Evolutionary conservation across 2,888 invertebrate species (phyloP), one percentile per base, ranked within the genome.

Genomic region (Andrena hattorfiana): DNA sequence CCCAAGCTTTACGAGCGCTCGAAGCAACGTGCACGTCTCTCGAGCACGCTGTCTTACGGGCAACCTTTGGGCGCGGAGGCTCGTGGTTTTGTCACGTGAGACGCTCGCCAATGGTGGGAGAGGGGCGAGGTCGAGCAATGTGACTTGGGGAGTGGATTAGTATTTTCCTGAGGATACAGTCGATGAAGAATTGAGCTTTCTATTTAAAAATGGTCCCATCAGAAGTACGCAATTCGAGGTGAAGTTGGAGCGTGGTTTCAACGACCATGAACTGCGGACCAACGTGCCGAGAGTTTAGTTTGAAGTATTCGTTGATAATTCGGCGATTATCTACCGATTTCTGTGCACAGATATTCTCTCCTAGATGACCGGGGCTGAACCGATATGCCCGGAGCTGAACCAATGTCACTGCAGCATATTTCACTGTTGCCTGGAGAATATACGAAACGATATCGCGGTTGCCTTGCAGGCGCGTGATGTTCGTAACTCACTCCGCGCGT

Each of bases 21-120:
- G 16, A 20, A 71, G 35, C 60, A 16, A 48, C 48, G 2, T 13
- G 60, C 48, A 71, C 59, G 42, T 48, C 70, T 28, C 10, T 1
- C 23, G 13, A 42, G 20, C 8, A 8, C 59, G 26, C 48, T 13
- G 32, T 23, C 62, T 35, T 35, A 20, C 5, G 32, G 8, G 62
- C 30, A n/a, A n/a, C 30, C 30, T 32, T 30, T n/a, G 60, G 16
- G n/a, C 60, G n/a, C 60, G 60, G n/a, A 42, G 42, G 30, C n/a
- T 60, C 26, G 10, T 5, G n/a, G 30, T 60, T 60, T 60, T 30
- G n/a, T 60, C n/a, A 30, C 60, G 60, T n/a, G 60, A 26, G 60
- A 60, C 26, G 60, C 30, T 7, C 56, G 42, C 42, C 42, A 42
- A 5, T 56, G 10, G 20, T 23, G 54, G 54, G 20, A n/a, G n/a